phyloP scores from a whole-genome alignment of 2,797 vertebrate species.

The Anabacerthia variegaticeps region DNA sequence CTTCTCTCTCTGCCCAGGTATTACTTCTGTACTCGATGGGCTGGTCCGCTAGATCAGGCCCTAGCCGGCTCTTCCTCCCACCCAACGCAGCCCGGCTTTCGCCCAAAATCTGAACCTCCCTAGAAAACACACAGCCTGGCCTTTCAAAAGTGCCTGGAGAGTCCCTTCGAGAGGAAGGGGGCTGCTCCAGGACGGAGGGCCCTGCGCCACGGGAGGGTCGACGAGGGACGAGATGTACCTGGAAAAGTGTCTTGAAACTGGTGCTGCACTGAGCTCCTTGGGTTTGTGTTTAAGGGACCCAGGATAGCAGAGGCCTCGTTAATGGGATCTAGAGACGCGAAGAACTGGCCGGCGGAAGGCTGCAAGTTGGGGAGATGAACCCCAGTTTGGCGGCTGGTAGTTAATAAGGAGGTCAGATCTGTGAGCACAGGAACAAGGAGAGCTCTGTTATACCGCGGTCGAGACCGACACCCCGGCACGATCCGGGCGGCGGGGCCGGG shows the following conservation, averaged over 20 bases:
- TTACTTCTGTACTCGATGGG: neutral
- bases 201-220: neutral
- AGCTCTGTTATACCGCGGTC: slow-evolving; percentile 66
- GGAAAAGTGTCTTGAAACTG: slow-evolving; percentile 99
- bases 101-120: neutral
- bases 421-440: slow-evolving; percentile 72
- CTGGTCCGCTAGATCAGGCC: neutral
- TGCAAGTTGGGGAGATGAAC: slow-evolving; percentile 87
- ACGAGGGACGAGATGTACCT: slow-evolving; percentile 81
- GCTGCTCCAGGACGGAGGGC: neutral
- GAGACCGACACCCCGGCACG: neutral
- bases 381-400: slow-evolving; percentile 88
- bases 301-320: slow-evolving; percentile 91
- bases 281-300: slow-evolving; percentile 88
- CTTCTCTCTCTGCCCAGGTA: neutral
- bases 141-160: neutral
- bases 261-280: slow-evolving; percentile 95
- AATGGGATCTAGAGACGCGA: slow-evolving; percentile 94
- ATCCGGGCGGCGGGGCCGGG: neutral
- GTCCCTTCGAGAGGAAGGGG: neutral
- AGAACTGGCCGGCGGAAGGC: slow-evolving; percentile 91
- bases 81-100: neutral
- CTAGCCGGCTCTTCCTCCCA: neutral
- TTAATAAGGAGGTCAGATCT: slow-evolving; percentile 98
- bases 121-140: neutral